Conservation (phyloP, 2,113 vertebrate species). For the Toxotes jaculatrix region DNA sequence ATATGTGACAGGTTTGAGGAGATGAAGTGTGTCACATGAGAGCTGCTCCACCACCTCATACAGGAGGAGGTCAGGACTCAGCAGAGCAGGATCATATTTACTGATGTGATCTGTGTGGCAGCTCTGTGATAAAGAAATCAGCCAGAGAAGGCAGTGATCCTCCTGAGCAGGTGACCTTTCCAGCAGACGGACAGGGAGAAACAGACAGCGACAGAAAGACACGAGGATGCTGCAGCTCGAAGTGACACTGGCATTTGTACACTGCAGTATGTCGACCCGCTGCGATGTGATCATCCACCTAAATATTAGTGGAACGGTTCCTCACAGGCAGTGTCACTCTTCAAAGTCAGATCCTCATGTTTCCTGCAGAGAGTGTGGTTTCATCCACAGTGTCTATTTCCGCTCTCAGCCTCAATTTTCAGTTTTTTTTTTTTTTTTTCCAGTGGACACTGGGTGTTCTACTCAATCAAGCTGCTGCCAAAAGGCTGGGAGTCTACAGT, state of each 20-base stretch:
- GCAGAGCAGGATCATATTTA: constrained; percentile 11
- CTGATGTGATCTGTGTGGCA: constrained; percentile 42
- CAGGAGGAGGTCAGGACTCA: constrained; percentile 33
- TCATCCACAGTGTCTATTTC: not conserved
- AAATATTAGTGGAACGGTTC: constrained; percentile 13
- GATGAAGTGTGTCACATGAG: constrained; percentile 22
- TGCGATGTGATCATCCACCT: constrained; percentile 36
- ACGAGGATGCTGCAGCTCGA: not conserved
- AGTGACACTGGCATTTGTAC: constrained; percentile 54
- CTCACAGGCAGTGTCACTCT: not conserved
- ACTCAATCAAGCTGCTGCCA: no score
- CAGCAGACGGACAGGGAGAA: not conserved
- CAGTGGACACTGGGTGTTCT: no score
- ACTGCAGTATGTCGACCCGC: constrained; percentile 24
- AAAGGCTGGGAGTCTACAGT: no score
- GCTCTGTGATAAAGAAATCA: constrained; percentile 58
- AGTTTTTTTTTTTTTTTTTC: not conserved
- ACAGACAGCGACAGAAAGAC: constrained; percentile 16
- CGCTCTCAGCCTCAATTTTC: not conserved
- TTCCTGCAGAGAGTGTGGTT: not conserved
- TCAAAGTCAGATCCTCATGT: not conserved
- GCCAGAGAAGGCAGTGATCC: constrained; percentile 28
- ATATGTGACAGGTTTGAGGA: not conserved
- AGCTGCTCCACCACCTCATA: constrained; percentile 10
- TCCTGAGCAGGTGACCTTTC: constrained; percentile 67